Base-by-base conservation (phyloP, 2,797 vertebrate genomes). In the Limosa lapponica region DNA sequence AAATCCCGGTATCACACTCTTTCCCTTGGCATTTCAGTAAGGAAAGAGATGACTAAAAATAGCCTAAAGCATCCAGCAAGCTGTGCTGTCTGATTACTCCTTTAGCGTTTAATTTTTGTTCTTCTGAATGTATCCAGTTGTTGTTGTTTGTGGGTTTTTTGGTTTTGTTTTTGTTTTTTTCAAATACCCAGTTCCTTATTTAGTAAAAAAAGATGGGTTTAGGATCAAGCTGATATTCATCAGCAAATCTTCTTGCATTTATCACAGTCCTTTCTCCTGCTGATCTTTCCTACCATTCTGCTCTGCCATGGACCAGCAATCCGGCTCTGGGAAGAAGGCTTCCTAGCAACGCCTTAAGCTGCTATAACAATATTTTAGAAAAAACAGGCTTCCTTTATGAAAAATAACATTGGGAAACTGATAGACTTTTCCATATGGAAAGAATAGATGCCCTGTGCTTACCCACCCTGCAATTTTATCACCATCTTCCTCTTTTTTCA, bases 1-100 rank as follows among this genome's bases (percentile, higher is more conserved):
- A 94, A 94, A 92, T 61, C 81, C 41, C 65, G 46, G 6, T 65
- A 30, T 69, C 22, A 13, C 3, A 1, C 24, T 55, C 67, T 78
- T 48, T 83, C n/a, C n/a, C 41, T 87, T 7, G 3, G 70, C 59
- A 51, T 81, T 87, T 94, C 66, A 44, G 20, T 65, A 73, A 65
- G 66, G 48, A 87, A 95, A 85, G 46, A 57, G 57, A 39, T 44
- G 46, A 65, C 61, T 91, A 95, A 92, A 92, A 90, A 87, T 90
- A 94, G 87, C 79, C 59, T 22, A 11, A 73, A 87, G 44, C 70
- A 70, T n/a, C 36, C 17, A 3, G 65, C 67, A 30, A 64, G 55
- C 87, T 69, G 37, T 41, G 57, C 70, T 65, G 27, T 17, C 43
- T 54, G 82, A 82, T 73, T 70, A n/a, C 24, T 70, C n/a, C 18